These are phyloP conservation scores for Lycorma delicatula DNA, from an alignment of 1,140 invertebrate genomes.

Conservation along the genomic window DNA sequence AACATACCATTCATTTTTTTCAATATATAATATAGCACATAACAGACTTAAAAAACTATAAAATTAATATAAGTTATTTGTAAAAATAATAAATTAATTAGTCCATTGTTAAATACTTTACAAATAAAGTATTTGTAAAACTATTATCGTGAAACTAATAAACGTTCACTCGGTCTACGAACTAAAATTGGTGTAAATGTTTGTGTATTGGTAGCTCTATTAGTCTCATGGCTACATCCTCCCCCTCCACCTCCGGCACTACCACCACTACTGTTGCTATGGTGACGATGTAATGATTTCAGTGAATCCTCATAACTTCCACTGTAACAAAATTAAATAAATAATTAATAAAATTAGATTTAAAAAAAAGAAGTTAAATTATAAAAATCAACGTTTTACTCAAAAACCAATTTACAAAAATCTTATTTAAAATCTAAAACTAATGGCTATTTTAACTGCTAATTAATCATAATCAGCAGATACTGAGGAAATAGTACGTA, in stretches of 20 bases:
- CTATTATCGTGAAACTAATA: constrained; percentile 13
- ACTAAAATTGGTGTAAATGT: constrained; percentile 8
- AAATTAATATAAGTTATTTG: no score
- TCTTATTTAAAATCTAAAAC: no score
- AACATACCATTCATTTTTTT: no score
- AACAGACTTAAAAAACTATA: no score
- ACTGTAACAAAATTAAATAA: constrained; percentile 33
- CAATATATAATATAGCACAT: no score
- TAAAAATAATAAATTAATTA: no score
- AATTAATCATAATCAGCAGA: no score
- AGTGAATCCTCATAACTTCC: constrained; percentile 56
- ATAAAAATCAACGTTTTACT: neutral
- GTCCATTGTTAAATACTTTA: no score
- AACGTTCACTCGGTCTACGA: constrained; percentile 14
- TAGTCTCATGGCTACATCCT: constrained; percentile 9
- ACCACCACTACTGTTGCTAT: constrained; percentile 22
- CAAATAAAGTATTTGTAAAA: no score
- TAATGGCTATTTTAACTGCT: no score
- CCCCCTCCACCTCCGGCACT: neutral
- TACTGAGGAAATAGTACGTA: no score
- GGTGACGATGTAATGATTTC: constrained; percentile 38
- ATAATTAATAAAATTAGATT: neutral
- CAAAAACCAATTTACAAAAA: neutral
- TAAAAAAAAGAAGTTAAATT: neutral
- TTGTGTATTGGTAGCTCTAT: neutral